Evolutionary conservation across 92 coral and sea anemone species (phyloP).

Genomic region (Umimayanthus kanabou): DNA sequence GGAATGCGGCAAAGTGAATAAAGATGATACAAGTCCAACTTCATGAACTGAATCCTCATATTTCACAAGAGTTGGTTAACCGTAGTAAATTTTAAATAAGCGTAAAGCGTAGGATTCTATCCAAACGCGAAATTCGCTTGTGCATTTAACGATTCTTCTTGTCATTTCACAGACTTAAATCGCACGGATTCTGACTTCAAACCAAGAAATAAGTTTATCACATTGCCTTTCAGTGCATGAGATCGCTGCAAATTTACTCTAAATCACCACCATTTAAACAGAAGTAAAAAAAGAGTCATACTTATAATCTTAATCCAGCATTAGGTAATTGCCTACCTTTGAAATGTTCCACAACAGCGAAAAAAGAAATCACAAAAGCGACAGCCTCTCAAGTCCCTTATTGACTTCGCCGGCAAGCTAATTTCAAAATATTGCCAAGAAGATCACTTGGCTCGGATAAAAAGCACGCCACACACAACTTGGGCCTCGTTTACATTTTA

Average conservation of each 20-base stretch:
- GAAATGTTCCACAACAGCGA: background rate
- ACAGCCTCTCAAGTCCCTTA: background rate
- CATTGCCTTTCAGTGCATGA: background rate
- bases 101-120: too few relatives aligned
- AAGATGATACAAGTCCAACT: too few relatives aligned
- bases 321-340: too few relatives aligned
- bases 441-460: background rate
- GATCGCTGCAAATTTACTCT: background rate
- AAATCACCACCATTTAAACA: background rate
- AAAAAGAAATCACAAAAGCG: too few relatives aligned
- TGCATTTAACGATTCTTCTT: too few relatives aligned
- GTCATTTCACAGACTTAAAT: background rate
- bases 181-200: constrained; percentile 45
- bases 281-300: background rate
- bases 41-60: too few relatives aligned
- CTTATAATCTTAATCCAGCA: background rate
- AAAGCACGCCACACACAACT: background rate
- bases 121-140: too few relatives aligned
- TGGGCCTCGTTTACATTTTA: background rate
- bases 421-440: background rate
- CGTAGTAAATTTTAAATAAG: too few relatives aligned
- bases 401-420: background rate
- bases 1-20: too few relatives aligned
- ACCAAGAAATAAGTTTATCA: constrained; percentile 13
- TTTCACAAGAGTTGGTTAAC: too few relatives aligned